phyloP scores from a whole-genome alignment of 30 jellyfish, hydroid and myxozoan species.

The Aurelia aurita complex sp. Pacific region DNA sequence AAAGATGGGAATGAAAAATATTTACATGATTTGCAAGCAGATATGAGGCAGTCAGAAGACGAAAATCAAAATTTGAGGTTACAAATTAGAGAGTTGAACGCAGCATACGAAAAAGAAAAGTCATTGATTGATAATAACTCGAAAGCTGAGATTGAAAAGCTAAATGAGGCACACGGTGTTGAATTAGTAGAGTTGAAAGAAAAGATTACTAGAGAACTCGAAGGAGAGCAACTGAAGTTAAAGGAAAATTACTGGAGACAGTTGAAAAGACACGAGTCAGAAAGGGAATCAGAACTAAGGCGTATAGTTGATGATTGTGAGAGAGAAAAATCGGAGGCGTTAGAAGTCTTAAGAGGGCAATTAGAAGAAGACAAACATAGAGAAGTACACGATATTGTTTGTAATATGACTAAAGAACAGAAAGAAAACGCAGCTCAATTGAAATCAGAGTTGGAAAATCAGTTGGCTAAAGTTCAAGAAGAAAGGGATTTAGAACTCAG shows the following conservation, averaged over 20 bases:
- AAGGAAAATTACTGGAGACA: constrained; percentile 55
- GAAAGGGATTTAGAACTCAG: constrained; percentile 63
- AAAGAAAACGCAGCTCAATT: constrained; percentile 41
- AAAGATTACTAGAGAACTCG: constrained; percentile 5
- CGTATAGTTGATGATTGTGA: constrained; percentile 36
- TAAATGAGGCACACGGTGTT: constrained; percentile 33
- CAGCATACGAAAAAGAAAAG: constrained; percentile 32
- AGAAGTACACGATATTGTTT: constrained; percentile 60
- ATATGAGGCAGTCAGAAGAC: constrained; percentile 55
- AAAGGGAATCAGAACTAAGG: constrained; percentile 48
- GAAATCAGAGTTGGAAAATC: constrained; percentile 47
- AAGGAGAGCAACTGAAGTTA: constrained; percentile 45
- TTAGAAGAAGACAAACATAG: constrained; percentile 69
- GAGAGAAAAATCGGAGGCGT: constrained; percentile 31
- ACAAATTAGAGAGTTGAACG: constrained; percentile 26
- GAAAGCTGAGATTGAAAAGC: constrained; percentile 35
- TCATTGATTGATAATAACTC: not conserved
- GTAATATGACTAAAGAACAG: constrained; percentile 66
- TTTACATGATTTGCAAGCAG: constrained; percentile 61
- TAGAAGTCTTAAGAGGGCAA: constrained; percentile 34
- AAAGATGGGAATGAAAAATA: constrained; percentile 57
- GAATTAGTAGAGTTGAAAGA: constrained; percentile 32
- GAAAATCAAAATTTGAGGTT: constrained; percentile 56
- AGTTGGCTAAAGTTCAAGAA: constrained; percentile 51
- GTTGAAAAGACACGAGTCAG: constrained; percentile 34